Conservation (phyloP, 2,888 invertebrate species). For the Saturnia japonica region DNA sequence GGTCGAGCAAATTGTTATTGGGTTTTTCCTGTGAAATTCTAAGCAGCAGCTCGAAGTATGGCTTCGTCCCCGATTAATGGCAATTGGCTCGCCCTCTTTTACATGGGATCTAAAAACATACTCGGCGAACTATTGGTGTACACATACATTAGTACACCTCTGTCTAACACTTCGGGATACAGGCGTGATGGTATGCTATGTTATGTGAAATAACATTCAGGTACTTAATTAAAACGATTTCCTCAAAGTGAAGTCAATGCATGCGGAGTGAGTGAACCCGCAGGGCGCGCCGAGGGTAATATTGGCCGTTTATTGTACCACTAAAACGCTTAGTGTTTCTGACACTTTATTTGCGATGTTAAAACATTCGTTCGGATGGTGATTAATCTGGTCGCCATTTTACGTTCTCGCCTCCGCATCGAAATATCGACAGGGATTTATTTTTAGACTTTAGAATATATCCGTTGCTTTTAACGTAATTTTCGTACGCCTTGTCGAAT, state of each 20-base stretch:
- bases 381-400: not conserved
- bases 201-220: not conserved
- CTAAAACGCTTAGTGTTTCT: slow-evolving; percentile 12
- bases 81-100: no score
- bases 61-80: no score
- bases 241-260: not conserved
- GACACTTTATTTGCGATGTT: slow-evolving; percentile 11
- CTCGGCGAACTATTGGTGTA: no score
- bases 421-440: not conserved
- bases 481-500: not conserved
- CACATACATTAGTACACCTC: no score
- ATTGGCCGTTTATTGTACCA: slow-evolving; percentile 2
- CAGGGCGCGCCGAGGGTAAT: not conserved
- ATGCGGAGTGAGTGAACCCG: slow-evolving; percentile 2
- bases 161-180: no score
- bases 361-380: slow-evolving; percentile 4
- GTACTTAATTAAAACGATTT: slow-evolving; percentile 3
- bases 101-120: no score
- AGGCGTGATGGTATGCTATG: not conserved
- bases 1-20: no score
- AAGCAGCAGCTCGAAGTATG: no score
- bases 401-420: not conserved
- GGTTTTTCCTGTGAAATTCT: no score
- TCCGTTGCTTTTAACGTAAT: not conserved
- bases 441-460: not conserved